These are phyloP conservation scores for Cyclargus thomasi DNA, from an alignment of 1,140 invertebrate genomes.

Conservation along the genomic window DNA sequence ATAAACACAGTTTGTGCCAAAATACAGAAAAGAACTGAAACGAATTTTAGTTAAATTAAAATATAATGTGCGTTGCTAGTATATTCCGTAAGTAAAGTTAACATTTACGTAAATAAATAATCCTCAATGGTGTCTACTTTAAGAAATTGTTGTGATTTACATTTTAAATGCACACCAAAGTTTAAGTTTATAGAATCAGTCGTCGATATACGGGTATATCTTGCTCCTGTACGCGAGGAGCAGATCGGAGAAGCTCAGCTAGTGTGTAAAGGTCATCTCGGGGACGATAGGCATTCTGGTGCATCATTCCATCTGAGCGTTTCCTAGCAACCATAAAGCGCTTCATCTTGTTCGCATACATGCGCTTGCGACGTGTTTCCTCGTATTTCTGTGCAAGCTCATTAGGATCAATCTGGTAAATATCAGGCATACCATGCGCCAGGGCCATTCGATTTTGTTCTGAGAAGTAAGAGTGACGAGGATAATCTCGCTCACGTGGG, in stretches of 20 bases:
- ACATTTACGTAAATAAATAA: neutral
- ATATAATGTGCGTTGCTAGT: neutral
- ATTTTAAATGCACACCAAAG: conserved; percentile 40
- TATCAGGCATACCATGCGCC: conserved; percentile 52
- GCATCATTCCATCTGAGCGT: conserved; percentile 58
- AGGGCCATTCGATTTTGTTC: conserved; percentile 64
- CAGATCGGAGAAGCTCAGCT: conserved; percentile 66
- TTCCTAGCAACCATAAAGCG: conserved; percentile 73
- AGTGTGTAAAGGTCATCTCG: conserved; percentile 71
- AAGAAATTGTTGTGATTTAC: conserved; percentile 22
- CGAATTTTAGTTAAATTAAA: neutral
- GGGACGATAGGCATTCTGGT: conserved; percentile 58
- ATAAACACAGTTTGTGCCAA: neutral
- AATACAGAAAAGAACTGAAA: neutral
- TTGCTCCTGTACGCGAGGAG: conserved; percentile 63
- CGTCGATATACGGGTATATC: conserved; percentile 68
- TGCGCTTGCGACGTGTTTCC: conserved; percentile 69
- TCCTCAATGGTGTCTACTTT: neutral
- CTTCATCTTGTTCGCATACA: conserved; percentile 69
- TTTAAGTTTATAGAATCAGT: conserved; percentile 64
- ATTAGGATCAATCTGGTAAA: conserved; percentile 56
- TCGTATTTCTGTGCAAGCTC: conserved; percentile 63
- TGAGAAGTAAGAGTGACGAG: conserved; percentile 62
- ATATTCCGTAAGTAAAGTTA: neutral
- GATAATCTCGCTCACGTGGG: conserved; percentile 56